Base-by-base conservation (phyloP, 2,888 invertebrate genomes). In the Hirtodrosophila trivittata region DNA sequence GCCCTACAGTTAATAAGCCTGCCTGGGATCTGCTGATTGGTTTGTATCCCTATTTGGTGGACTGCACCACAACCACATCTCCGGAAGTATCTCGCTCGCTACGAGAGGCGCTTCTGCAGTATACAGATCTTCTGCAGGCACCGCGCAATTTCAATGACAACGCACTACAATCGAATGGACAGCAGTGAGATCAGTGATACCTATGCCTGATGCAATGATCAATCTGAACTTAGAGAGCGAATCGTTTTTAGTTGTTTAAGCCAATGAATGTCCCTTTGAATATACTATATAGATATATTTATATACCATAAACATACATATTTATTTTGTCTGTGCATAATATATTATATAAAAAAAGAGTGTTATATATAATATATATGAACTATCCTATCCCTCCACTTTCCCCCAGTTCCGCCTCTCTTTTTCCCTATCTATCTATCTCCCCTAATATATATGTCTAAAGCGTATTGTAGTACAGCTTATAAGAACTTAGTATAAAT, bases 11-110 rank as follows among this genome's bases (percentile, higher is more conserved):
- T 59, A 97, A 97, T 90, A 93, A 94, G 74, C 94, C 94, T 13
- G 97, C 98, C 0, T 98, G 98, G 98, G 95, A 96, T 88, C 97
- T 98, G 88, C 91, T 98, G 55, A 98, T 98, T 86, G 95, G 92
- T 14, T 91, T 98, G 26, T 98, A 98, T 92, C 98, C 98, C 0
- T 94, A 94, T 87, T 92, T 98, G 80, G 98, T 97, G 41, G 94
- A 96, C 86, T 96, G 96, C 87, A 95, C 95, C 72, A 95, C 95
- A 46, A 95, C 95, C 9, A 94, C 95, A 49, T 95, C 95, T 3
- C 92, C 94, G 6, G 95, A 95, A 91, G 95, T 97, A 9, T 95
- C 95, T 41, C 93, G 94, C 66, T 95, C 96, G 9, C 91, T 97
- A 49, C 92, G 95, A 32, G 97, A 96, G 89, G 97, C 97, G 10